Conservation (phyloP, 2,888 invertebrate genomes). For the Oligia fasciuncula region DNA sequence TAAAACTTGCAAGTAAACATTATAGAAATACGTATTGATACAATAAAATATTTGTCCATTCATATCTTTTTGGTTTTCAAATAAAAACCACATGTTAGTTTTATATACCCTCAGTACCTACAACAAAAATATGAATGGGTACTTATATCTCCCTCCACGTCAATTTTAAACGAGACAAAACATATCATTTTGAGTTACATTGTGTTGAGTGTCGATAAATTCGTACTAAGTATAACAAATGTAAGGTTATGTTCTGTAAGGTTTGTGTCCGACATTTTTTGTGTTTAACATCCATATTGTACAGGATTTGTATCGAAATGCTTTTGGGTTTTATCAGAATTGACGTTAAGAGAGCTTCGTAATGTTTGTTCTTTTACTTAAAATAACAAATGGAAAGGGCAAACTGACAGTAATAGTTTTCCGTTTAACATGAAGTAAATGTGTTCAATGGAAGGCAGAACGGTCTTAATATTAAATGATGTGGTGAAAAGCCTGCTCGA, state of each 20-base stretch:
- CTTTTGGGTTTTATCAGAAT: constrained; percentile 39
- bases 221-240: constrained; percentile 38
- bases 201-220: constrained; percentile 46
- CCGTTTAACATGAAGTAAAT: neutral
- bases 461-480: neutral
- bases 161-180: constrained; percentile 4
- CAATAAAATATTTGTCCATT: neutral
- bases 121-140: neutral
- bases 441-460: constrained; percentile 9
- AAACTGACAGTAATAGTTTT: constrained; percentile 11
- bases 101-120: neutral
- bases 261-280: constrained; percentile 38
- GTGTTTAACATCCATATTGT: constrained; percentile 28
- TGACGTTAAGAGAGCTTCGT: constrained; percentile 47
- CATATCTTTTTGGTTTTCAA: neutral
- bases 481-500: neutral
- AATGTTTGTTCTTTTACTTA: constrained; percentile 35
- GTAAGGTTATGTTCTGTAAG: constrained; percentile 2
- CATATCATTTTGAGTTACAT: constrained; percentile 24
- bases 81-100: too few relatives aligned
- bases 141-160: neutral
- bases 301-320: constrained; percentile 22
- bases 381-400: constrained; percentile 14
- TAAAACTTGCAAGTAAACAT: neutral
- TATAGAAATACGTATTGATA: neutral